Conservation (phyloP, 92 coral and sea anemone species). For the Epizoanthus illoricatus region DNA sequence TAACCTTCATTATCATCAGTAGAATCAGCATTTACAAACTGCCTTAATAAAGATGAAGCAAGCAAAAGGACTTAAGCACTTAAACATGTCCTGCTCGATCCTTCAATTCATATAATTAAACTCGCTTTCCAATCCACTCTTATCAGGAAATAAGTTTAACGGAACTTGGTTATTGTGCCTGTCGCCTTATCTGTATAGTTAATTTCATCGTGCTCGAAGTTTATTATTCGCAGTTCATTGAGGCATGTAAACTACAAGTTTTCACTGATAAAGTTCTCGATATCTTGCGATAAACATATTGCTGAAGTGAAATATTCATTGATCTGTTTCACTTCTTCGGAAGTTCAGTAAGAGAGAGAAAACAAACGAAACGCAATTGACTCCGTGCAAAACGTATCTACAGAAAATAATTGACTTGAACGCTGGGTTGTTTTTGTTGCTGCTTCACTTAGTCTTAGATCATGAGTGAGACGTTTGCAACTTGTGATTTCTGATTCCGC, state of each 20-base stretch:
- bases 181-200: conserved; percentile 56
- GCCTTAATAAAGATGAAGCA: conserved; percentile 23
- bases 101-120: conserved; percentile 12
- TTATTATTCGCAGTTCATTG: conserved; percentile 48
- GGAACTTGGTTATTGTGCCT: conserved; percentile 21
- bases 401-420: not conserved
- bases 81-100: conserved; percentile 14
- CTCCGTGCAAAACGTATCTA: not conserved
- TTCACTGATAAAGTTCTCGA: conserved; percentile 40
- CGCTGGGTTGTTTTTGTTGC: no score
- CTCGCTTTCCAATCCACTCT: conserved; percentile 20
- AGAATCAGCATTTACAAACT: conserved; percentile 16
- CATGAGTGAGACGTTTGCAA: no score
- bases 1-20: conserved; percentile 1
- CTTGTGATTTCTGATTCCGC: no score
- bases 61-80: conserved; percentile 37
- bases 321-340: conserved; percentile 1
- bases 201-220: conserved; percentile 61
- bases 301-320: conserved; percentile 21
- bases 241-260: conserved; percentile 40
- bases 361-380: not conserved
- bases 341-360: not conserved
- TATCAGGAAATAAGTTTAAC: conserved; percentile 7
- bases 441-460: no score
- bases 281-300: conserved; percentile 39